phyloP scores from a whole-genome alignment of 2,113 vertebrate species.

The Carassius auratus region DNA sequence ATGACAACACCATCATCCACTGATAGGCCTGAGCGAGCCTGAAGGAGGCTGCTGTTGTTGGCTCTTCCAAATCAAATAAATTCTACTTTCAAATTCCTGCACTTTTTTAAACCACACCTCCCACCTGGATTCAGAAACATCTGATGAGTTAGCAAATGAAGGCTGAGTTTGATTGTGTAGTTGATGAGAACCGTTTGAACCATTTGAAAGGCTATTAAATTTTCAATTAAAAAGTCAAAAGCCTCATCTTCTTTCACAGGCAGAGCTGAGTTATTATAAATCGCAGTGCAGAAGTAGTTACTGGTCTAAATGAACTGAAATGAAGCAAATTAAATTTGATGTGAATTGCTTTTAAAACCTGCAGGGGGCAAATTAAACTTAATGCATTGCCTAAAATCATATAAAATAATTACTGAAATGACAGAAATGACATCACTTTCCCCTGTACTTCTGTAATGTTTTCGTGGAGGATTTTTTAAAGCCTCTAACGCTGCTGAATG shows the following conservation, averaged over 20 bases:
- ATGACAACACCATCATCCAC: conserved; percentile 62
- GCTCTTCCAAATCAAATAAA: conserved; percentile 18
- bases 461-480: conserved; percentile 30
- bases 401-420: conserved; percentile 12
- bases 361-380: conserved; percentile 25
- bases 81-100: not conserved
- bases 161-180: not conserved
- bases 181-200: not conserved
- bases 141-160: too few relatives aligned
- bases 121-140: not conserved
- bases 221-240: conserved; percentile 32
- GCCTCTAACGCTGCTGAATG: not conserved
- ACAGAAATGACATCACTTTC: conserved; percentile 41
- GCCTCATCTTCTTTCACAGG: conserved; percentile 3
- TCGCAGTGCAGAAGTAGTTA: not conserved
- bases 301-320: conserved; percentile 13
- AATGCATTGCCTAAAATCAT: conserved; percentile 32
- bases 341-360: conserved; percentile 25
- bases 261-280: not conserved
- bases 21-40: conserved; percentile 55
- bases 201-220: conserved; percentile 24
- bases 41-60: conserved; percentile 53
- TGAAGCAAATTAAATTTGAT: conserved; percentile 38
- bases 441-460: conserved; percentile 10
- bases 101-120: not conserved